Evolutionary conservation across 2,113 vertebrate species (phyloP).

Genomic region (Syngnathus typhle): DNA sequence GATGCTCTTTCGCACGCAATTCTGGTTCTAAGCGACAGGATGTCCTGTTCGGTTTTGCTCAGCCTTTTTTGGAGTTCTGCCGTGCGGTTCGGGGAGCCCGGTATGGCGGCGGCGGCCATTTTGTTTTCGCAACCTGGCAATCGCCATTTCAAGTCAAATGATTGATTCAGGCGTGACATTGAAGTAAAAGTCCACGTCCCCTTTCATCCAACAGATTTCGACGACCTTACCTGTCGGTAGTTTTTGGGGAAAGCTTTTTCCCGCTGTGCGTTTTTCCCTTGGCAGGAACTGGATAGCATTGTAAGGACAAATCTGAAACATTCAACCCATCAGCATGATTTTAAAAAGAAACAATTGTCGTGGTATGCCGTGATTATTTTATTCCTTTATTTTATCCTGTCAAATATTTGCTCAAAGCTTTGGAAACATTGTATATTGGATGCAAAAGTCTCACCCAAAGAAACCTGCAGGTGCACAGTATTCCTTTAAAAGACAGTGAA

Average conservation of each 20-base stretch:
- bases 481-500: constrained; percentile 60
- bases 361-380: too few species aligned
- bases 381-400: too few species aligned
- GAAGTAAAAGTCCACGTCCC: not conserved
- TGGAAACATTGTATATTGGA: not conserved
- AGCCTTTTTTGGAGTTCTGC: constrained; percentile 62
- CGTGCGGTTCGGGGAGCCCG: constrained; percentile 37
- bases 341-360: too few species aligned
- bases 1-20: constrained; percentile 70
- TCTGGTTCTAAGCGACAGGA: constrained; percentile 72
- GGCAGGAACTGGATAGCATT: constrained; percentile 55
- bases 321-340: not conserved
- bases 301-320: constrained; percentile 63
- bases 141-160: not conserved
- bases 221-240: constrained; percentile 36
- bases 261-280: constrained; percentile 19
- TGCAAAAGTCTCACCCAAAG: constrained; percentile 62
- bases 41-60: constrained; percentile 67
- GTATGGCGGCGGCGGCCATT: constrained; percentile 29
- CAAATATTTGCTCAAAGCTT: too few species aligned
- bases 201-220: not conserved
- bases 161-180: not conserved
- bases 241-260: constrained; percentile 17
- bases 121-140: constrained; percentile 34
- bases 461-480: constrained; percentile 68